These are phyloP conservation scores for Dichetophora obliterata DNA, from an alignment of 2,888 invertebrate species.

Conservation along the genomic window DNA sequence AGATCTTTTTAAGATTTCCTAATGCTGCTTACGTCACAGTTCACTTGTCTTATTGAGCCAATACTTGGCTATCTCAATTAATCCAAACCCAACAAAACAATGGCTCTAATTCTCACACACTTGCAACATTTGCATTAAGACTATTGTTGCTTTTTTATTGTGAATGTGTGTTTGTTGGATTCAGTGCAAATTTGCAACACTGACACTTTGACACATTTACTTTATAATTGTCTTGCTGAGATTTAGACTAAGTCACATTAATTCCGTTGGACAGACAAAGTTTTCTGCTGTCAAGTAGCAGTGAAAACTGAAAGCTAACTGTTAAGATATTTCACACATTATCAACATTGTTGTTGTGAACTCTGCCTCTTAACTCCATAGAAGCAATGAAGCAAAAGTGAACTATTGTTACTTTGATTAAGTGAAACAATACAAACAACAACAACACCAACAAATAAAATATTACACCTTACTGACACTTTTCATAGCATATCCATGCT, in stretches of 20 bases:
- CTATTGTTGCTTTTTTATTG: not conserved
- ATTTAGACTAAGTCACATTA: constrained; percentile 11
- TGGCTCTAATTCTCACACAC: not conserved
- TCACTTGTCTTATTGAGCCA: too few relatives aligned
- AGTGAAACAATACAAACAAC: not conserved
- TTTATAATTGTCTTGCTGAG: not conserved
- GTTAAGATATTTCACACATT: not conserved
- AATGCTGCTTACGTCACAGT: too few relatives aligned
- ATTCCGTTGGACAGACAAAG: not conserved
- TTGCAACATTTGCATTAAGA: not conserved
- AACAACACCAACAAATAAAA: not conserved
- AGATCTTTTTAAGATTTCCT: too few relatives aligned
- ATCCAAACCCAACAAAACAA: not conserved
- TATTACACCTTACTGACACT: not conserved
- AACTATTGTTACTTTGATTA: not conserved
- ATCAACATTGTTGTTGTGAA: not conserved
- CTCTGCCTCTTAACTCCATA: not conserved
- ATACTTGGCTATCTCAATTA: too few relatives aligned
- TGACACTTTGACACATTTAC: not conserved
- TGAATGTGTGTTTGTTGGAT: not conserved
- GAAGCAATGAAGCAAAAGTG: not conserved
- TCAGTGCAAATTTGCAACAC: not conserved
- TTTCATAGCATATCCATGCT: not conserved
- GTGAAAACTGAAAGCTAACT: not conserved
- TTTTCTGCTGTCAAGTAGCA: not conserved